phyloP scores from a whole-genome alignment of 2,113 vertebrate species.

The Neotoma lepida region DNA sequence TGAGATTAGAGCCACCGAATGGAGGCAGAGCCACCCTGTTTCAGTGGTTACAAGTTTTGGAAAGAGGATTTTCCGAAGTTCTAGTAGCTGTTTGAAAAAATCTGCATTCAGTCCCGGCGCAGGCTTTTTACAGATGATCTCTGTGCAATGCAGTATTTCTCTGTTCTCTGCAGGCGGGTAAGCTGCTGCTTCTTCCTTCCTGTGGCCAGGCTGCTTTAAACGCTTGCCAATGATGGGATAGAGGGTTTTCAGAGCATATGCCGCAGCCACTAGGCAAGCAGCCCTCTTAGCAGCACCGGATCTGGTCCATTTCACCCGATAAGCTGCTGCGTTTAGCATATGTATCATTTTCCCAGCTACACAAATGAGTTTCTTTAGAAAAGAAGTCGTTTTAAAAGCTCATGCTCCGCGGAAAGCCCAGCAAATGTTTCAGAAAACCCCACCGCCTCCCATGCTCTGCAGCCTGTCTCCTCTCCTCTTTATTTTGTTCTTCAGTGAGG shows the following conservation, averaged over 20 bases:
- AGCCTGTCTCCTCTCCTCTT: constrained; percentile 60
- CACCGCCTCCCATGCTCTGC: constrained; percentile 33
- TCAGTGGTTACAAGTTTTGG: constrained; percentile 92
- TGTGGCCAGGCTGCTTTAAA: constrained; percentile 74
- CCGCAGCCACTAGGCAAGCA: constrained; percentile 90
- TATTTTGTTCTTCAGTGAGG: neutral
- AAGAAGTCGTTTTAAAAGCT: constrained; percentile 35
- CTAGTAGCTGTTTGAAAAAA: constrained; percentile 93
- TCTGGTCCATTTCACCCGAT: constrained; percentile 88
- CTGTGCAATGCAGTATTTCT: constrained; percentile 55
- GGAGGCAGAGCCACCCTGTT: constrained; percentile 93
- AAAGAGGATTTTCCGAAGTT: constrained; percentile 93
- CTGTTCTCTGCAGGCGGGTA: constrained; percentile 43
- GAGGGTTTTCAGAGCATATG: constrained; percentile 89
- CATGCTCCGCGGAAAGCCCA: constrained; percentile 30
- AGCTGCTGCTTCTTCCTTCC: constrained; percentile 52
- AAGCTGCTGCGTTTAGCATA: constrained; percentile 90
- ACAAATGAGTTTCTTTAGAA: constrained; percentile 60
- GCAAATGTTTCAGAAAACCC: constrained; percentile 68
- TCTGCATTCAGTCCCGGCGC: constrained; percentile 91
- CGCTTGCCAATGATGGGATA: constrained; percentile 90
- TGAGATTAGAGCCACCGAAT: constrained; percentile 95
- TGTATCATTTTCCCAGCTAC: constrained; percentile 88
- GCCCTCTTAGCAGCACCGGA: constrained; percentile 88
- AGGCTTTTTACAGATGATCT: constrained; percentile 61